Evolutionary conservation across 2,797 vertebrate genomes (phyloP), one percentile per base, ranked within the genome.

Genomic region (Enteromius thamalakanensis): DNA sequence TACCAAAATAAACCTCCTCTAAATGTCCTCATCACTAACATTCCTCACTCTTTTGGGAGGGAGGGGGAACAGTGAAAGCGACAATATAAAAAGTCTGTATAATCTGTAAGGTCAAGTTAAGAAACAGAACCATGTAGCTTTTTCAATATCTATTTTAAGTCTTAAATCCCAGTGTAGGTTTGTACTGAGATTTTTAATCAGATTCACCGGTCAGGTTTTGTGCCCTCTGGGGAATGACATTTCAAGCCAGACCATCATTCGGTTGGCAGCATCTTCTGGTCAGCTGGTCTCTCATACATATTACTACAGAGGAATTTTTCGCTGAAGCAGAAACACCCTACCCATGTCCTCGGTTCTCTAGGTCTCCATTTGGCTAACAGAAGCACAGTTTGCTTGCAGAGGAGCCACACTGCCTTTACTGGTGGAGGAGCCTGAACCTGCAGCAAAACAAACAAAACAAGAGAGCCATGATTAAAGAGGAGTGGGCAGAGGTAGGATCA

Each of bases 1-100:
- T 49, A 79, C 84, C 83, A 79, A 90, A 85, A 87, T 75, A 84
- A 58, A 85, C 58, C 71, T 87, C 78, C 75, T 90, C 87, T 90
- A 90, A 89, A 90, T 3, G 71, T 87, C 87, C 88, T 86, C 65
- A 69, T 83, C 82, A 82, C 82, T 79, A 76, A 83, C 64, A 79
- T 82, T 64, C 23, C 69, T 26, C 42, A 62, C 70, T 32, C 14
- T 65, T 26, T 77, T 1, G 47, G 69, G 69, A 62, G 55, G 69
- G 69, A 62, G 53, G 71, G 29, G 65, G 10, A 53, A 83, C 60
- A 78, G 74, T 62, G 76, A 79, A 85, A 64, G 82, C 60, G 72
- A 68, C 12, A 42, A 64, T 81, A 53, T 7, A 21, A 55, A 29
- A 71, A 45, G 60, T 55, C 21, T 76, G 67, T 47, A 51, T 70